Evolutionary conservation across 2,888 invertebrate species (phyloP).

Genomic region (Balanococcus diminutus): DNA sequence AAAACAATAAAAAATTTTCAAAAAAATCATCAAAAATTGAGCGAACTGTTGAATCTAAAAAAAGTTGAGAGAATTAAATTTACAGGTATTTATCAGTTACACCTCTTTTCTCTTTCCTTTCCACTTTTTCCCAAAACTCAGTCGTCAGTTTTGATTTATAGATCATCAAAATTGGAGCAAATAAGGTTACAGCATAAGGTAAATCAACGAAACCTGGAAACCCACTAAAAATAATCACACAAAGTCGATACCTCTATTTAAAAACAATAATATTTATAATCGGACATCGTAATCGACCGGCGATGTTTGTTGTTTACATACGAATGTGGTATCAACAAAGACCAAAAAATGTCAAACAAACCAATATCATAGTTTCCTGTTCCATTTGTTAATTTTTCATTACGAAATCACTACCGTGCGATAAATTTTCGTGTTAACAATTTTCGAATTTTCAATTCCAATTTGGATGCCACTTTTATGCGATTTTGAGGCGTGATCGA

Average conservation of each 20-base stretch:
- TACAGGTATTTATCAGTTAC: too few relatives aligned
- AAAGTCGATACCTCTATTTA: background rate
- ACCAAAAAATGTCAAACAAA: background rate
- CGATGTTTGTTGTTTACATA: slow-evolving; percentile 13
- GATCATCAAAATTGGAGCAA: too few relatives aligned
- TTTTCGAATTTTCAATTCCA: background rate
- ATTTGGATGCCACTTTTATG: background rate
- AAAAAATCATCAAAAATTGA: too few relatives aligned
- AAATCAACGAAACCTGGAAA: background rate
- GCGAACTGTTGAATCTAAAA: too few relatives aligned
- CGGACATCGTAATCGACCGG: background rate
- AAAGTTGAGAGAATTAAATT: too few relatives aligned
- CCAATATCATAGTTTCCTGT: slow-evolving; percentile 18
- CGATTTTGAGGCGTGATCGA: too few relatives aligned
- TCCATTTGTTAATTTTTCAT: slow-evolving; percentile 23
- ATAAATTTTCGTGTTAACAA: background rate
- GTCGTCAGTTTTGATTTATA: too few relatives aligned
- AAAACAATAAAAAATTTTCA: too few relatives aligned
- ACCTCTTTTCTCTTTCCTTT: too few relatives aligned
- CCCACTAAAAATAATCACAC: background rate
- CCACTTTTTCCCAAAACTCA: too few relatives aligned
- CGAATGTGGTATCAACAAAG: background rate
- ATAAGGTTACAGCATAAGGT: too few relatives aligned
- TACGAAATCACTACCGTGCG: background rate
- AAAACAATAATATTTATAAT: slow-evolving; percentile 27